A percentile compares a stretch with the other conserved stretches of the same genome.
Conservation (phyloP, 2,888 invertebrate genomes). For the Exephanes ischioxanthus region DNA sequence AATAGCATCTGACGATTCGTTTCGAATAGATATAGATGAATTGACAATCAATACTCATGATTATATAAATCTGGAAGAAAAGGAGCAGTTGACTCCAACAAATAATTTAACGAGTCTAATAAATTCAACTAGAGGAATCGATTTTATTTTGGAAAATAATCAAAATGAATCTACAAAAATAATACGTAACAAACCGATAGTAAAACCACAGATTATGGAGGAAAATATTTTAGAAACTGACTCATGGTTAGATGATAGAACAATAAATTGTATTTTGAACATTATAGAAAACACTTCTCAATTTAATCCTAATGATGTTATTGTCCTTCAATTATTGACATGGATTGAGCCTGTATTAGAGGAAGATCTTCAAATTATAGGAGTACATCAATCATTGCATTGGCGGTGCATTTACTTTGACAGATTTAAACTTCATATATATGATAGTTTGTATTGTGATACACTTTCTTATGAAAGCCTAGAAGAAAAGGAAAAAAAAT, state of each 20-base stretch:
- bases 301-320: slow-evolving; percentile 23
- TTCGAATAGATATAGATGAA: neutral
- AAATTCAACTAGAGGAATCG: neutral
- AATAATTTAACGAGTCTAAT: neutral
- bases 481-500: too few species aligned
- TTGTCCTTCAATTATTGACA: slow-evolving; percentile 27
- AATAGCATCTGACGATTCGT: neutral
- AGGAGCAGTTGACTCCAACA: neutral
- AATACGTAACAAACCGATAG: neutral
- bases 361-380: slow-evolving; percentile 27
- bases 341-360: slow-evolving; percentile 30
- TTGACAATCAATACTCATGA: neutral
- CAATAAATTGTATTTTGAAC: slow-evolving; percentile 29
- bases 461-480: too few species aligned
- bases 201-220: slow-evolving; percentile 7
- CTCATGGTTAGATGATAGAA: slow-evolving; percentile 32
- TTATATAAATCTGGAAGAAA: neutral
- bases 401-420: slow-evolving; percentile 41
- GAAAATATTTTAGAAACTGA: slow-evolving; percentile 26
- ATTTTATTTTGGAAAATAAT: neutral
- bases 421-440: neutral
- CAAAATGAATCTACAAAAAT: neutral
- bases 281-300: slow-evolving; percentile 27
- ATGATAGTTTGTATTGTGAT: slow-evolving; percentile 19
- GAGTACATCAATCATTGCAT: slow-evolving; percentile 27